Evolutionary conservation across 2,113 vertebrate genomes (phyloP).

Genomic region (Leptodactylus fuscus): DNA sequence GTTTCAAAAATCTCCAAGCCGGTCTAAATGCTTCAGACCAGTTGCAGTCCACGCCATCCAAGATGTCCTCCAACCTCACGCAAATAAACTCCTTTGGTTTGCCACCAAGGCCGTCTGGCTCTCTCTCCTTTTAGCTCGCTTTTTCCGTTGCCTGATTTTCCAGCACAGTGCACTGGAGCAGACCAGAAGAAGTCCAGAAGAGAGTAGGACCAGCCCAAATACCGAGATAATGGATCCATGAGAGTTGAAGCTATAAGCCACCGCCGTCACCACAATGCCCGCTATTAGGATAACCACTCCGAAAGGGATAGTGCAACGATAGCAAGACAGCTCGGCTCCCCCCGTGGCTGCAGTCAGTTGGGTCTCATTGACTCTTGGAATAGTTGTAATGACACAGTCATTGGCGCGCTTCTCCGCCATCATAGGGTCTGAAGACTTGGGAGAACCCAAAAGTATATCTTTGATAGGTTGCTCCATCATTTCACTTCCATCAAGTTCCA

Average conservation of each 20-base stretch:
- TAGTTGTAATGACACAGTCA: slow-evolving; percentile 71
- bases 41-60: background rate
- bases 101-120: slow-evolving; percentile 89
- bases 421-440: slow-evolving; percentile 72
- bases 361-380: slow-evolving; percentile 86
- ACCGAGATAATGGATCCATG: slow-evolving; percentile 95
- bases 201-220: slow-evolving; percentile 87
- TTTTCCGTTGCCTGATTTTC: slow-evolving; percentile 84
- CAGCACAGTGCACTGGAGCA: slow-evolving; percentile 87
- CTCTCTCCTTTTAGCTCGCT: slow-evolving; percentile 89
- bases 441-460: slow-evolving; percentile 76
- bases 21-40: slow-evolving; percentile 2
- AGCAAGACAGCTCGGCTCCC: slow-evolving; percentile 91
- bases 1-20: slow-evolving; percentile 15
- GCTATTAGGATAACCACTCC: slow-evolving; percentile 94
- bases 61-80: slow-evolving; percentile 64
- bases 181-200: slow-evolving; percentile 82
- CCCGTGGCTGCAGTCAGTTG: slow-evolving; percentile 91
- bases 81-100: slow-evolving; percentile 85
- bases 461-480: slow-evolving; percentile 86
- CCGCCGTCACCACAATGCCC: slow-evolving; percentile 86
- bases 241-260: slow-evolving; percentile 96
- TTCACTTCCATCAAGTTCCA: slow-evolving; percentile 26
- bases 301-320: slow-evolving; percentile 92
- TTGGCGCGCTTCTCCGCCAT: slow-evolving; percentile 73